Evolutionary conservation across 2,113 vertebrate species (phyloP).

Genomic region (Pholis gunnellus): DNA sequence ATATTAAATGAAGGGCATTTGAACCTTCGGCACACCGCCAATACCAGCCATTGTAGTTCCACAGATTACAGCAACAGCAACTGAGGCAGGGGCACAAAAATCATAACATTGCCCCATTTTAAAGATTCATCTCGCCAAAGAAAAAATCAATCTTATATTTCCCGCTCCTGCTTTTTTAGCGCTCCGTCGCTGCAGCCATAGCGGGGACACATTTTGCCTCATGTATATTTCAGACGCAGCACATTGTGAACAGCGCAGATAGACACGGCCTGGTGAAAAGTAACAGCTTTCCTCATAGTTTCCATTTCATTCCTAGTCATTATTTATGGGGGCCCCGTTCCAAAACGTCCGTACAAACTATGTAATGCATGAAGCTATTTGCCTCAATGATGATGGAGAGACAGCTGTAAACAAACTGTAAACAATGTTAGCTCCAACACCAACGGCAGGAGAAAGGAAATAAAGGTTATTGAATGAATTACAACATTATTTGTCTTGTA

Average conservation of each 20-base stretch:
- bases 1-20: conserved; percentile 72
- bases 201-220: conserved; percentile 65
- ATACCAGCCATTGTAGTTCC: conserved; percentile 23
- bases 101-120: conserved; percentile 50
- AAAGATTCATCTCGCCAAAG: conserved; percentile 41
- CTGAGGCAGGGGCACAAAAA: conserved; percentile 42
- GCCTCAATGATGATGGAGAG: conserved; percentile 66
- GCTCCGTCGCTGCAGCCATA: conserved; percentile 21
- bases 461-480: conserved; percentile 25
- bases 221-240: conserved; percentile 77
- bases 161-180: conserved; percentile 4
- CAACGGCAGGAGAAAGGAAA: conserved; percentile 11
- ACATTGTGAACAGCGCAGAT: conserved; percentile 56
- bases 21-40: conserved; percentile 40
- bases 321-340: conserved; percentile 69
- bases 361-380: conserved; percentile 70
- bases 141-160: conserved; percentile 38
- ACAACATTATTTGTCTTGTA: conserved; percentile 12
- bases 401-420: conserved; percentile 46
- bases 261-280: conserved; percentile 54
- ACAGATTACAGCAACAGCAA: conserved; percentile 32
- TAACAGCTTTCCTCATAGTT: conserved; percentile 70
- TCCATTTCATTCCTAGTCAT: conserved; percentile 67
- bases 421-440: conserved; percentile 42
- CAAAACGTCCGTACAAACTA: conserved; percentile 52